A percentile compares a stretch with the other conserved stretches of the same genome.
Evolutionary conservation across 2,888 invertebrate genomes (phyloP).

Genomic region (Caenorhabditis auriculariae): DNA sequence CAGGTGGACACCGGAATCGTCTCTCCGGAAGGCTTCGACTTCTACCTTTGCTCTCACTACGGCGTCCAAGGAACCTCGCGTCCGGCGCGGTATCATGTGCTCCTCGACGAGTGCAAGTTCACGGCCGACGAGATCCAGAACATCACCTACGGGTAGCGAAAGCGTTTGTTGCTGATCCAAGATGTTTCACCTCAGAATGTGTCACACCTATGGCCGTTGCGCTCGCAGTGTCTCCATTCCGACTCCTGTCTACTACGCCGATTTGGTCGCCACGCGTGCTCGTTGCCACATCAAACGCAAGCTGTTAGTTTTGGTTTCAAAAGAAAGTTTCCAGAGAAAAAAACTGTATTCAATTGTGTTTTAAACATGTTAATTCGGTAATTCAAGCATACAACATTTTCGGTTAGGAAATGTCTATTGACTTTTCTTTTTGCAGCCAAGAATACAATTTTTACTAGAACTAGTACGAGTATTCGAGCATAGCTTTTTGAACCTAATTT

Average conservation of each 20-base stretch:
- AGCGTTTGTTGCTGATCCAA: not conserved
- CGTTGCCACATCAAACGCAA: constrained; percentile 55
- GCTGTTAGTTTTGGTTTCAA: constrained; percentile 33
- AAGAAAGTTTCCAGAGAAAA: not conserved
- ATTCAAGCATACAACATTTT: too few species aligned
- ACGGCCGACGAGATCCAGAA: constrained; percentile 57
- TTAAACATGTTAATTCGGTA: too few species aligned
- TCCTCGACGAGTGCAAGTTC: constrained; percentile 57
- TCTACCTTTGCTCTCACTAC: constrained; percentile 57
- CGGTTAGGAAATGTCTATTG: too few species aligned
- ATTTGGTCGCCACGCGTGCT: constrained; percentile 57
- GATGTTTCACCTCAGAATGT: constrained; percentile 32
- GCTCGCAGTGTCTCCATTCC: constrained; percentile 55
- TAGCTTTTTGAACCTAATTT: too few species aligned
- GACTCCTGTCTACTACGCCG: constrained; percentile 57
- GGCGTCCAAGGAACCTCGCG: constrained; percentile 60
- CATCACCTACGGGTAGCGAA: constrained; percentile 44
- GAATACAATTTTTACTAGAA: too few species aligned
- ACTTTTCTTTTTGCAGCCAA: too few species aligned
- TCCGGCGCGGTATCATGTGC: constrained; percentile 57
- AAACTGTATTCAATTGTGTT: too few species aligned
- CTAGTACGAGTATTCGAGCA: too few species aligned
- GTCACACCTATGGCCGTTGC: constrained; percentile 59
- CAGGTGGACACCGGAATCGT: constrained; percentile 55
- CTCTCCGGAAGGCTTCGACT: constrained; percentile 57